Base-by-base conservation (phyloP, 2,113 vertebrate species). In the Gorsachius goisagi region DNA sequence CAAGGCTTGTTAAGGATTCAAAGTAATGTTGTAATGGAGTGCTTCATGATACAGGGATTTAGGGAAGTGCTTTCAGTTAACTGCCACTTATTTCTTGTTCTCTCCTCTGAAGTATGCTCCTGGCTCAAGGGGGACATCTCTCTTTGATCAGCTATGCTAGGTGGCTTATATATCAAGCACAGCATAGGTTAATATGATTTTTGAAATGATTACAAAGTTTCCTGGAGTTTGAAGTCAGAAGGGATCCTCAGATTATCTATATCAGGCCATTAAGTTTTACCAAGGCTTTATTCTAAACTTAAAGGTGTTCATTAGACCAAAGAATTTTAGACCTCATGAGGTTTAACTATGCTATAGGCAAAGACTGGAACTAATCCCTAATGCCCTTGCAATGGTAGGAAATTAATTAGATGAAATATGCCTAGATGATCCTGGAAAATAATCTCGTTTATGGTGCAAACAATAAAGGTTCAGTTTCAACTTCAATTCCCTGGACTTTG, bases 401-500 rank as follows among this genome's bases (percentile, higher is more conserved):
- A 95, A 95, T 84, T 96, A 95, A 92, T 92, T 95, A 92, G 91
- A 41, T 89, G 32, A 93, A 90, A 93, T 92, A 90, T 95, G 72
- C 64, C 83, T 90, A 23, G 41, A 75, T 89, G 76, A 92, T 55
- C 72, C 77, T 35, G 49, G 35, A 95, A 89, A 92, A 89, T 85
- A 95, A 84, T 94, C 56, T 87, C 4, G 0, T 13, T 78, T 81
- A 77, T 19, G 26, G 44, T 75, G 23, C 50, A 95, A 93, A 95
- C 91, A 76, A 64, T 33, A 85, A 62, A 76, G 8, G 17, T 80
- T 50, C n/a, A 69, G 15, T 26, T 91, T 88, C 56, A 83, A 33
- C 4, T 45, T 90, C 45, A 74, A 62, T 74, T 86, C 72, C 19
- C 39, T 93, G 50, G 45, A 71, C 93, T 93, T 86, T 89, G 11